Base-by-base conservation (phyloP, 2,797 vertebrate species). In the Fistularia commersonii region DNA sequence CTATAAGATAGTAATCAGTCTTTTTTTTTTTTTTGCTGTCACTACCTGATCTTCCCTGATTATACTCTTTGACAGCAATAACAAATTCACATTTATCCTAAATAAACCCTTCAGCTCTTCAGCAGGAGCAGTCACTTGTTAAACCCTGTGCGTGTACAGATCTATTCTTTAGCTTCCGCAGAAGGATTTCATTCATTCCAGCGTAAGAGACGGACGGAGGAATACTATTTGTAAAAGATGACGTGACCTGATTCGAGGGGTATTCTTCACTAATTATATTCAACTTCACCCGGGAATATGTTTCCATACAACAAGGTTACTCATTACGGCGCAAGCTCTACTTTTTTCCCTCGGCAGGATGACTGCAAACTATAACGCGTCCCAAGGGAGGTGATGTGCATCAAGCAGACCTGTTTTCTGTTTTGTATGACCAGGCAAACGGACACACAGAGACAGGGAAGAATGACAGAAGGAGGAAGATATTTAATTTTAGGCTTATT, bases 191-290 rank as follows among this genome's bases (percentile, higher is more conserved):
- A 67, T 69, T 78, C 60, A 68, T 44, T 41, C 33, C 37, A 38
- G 34, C 38, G 41, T 48, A 34, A 7, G 35, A 40, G 38, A 40
- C n/a, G 33, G 39, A 39, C 44, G 1, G 3, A 61, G 63, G 63
- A 70, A 46, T 45, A 42, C 45, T 76, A 74, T 80, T 80, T 80
- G 69, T 72, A 61, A 74, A 54, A 66, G 55, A 47, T 48, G 36
- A 7, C 8, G 40, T 71, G 82, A 72, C 84, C 88, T 83, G 69
- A 76, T 86, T 87, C 47, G 33, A 62, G 71, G 73, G 65, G 63
- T 70, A 72, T 83, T 83, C 76, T 82, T 72, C 69, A 65, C 85
- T 86, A 86, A 87, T 89, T 84, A 79, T 76, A 50, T 61, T 69
- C 54, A 40, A 0, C 50, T 32, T 63, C 80, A 58, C 58, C 0